Conservation (phyloP, 37 sponge, comb jelly and placozoan genomes). For the Beroe ovata region DNA sequence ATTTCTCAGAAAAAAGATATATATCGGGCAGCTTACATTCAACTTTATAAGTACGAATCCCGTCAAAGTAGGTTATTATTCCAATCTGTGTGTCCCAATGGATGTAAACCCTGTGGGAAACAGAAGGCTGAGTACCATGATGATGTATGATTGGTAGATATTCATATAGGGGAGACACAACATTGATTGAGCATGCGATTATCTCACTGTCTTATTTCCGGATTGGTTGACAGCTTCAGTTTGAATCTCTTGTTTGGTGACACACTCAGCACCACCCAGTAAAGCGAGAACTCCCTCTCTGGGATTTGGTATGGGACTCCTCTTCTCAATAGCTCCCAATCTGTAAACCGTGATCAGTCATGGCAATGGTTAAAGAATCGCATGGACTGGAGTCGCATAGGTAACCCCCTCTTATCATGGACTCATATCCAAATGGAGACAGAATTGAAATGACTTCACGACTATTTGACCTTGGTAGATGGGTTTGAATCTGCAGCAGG, state of each 20-base stretch:
- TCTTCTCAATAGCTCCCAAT: slow-evolving; percentile 22
- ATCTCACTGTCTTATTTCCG: slow-evolving; percentile 43
- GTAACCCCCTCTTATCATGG: too few relatives aligned
- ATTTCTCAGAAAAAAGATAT: too few relatives aligned
- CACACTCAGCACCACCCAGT: slow-evolving; percentile 7
- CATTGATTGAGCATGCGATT: too few relatives aligned
- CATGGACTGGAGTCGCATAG: too few relatives aligned
- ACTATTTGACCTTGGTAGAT: not conserved
- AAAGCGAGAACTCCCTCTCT: slow-evolving; percentile 10
- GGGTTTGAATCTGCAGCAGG: not conserved
- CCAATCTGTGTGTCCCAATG: slow-evolving; percentile 45
- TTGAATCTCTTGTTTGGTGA: slow-evolving; percentile 56
- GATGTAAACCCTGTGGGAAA: slow-evolving; percentile 47
- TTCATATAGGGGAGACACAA: too few relatives aligned
- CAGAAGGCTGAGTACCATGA: too few relatives aligned
- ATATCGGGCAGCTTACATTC: slow-evolving; percentile 30
- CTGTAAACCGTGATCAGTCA: too few relatives aligned
- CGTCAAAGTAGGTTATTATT: slow-evolving; percentile 34
- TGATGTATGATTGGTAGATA: too few relatives aligned
- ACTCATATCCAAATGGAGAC: too few relatives aligned
- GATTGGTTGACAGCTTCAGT: slow-evolving; percentile 6
- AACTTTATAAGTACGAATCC: not conserved
- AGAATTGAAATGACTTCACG: too few relatives aligned
- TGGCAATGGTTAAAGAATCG: too few relatives aligned
- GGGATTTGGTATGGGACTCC: slow-evolving; percentile 25